A percentile compares a stretch with the other conserved stretches of the same genome.
phyloP scores from a whole-genome alignment of 1,140 invertebrate genomes.

The Drosophila subobscura region DNA sequence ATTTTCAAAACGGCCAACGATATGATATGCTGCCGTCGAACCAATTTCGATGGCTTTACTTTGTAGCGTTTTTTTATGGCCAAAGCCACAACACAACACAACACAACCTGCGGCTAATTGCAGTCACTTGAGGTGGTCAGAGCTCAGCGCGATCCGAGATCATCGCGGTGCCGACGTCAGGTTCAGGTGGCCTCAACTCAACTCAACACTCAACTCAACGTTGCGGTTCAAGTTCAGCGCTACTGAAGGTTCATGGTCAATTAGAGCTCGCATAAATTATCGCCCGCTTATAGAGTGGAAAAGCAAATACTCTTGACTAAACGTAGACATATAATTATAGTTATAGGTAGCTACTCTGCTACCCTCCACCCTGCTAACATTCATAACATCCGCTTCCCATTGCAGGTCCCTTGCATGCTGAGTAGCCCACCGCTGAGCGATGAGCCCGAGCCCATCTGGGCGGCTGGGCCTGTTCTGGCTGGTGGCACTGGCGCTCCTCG shows the following conservation, averaged over 20 bases:
- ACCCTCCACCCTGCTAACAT: not conserved
- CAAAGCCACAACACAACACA: conserved; percentile 1
- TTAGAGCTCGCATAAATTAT: conserved; percentile 65
- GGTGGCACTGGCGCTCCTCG: conserved; percentile 65
- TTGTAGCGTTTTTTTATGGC: conserved; percentile 19
- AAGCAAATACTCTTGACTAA: conserved; percentile 27
- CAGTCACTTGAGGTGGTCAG: conserved; percentile 50
- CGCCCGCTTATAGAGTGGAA: conserved; percentile 40
- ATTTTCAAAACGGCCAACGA: conserved; percentile 35
- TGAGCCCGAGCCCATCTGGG: conserved; percentile 59
- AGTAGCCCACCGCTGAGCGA: conserved; percentile 57
- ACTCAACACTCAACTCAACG: conserved; percentile 4
- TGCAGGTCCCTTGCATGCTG: conserved; percentile 59
- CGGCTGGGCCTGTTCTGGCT: conserved; percentile 67
- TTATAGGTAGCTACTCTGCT: conserved; percentile 7
- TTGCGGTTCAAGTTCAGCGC: conserved; percentile 68
- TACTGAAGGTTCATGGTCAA: conserved; percentile 69
- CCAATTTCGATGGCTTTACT: conserved; percentile 58
- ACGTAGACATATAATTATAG: conserved; percentile 38
- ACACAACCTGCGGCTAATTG: conserved; percentile 57
- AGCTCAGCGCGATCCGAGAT: conserved; percentile 22
- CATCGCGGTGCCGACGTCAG: conserved; percentile 21
- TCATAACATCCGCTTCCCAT: not conserved
- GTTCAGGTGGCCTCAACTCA: conserved; percentile 39
- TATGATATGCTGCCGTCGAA: conserved; percentile 29